These are phyloP conservation scores for Prunella strophiata DNA, from an alignment of 2,797 vertebrate species.

Conservation along the genomic window DNA sequence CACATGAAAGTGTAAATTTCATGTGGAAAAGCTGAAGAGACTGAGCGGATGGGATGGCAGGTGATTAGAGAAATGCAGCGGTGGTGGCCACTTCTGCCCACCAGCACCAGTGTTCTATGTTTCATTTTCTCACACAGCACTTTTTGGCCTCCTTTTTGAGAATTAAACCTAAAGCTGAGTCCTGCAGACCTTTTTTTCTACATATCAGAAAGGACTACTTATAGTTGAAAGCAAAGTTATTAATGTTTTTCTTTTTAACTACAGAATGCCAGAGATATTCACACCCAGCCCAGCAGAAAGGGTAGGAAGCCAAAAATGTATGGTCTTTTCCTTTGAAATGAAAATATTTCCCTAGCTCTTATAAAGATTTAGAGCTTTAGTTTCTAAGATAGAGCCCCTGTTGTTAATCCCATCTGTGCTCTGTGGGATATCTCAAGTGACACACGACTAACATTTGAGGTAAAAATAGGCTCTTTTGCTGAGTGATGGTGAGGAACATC, in stretches of 20 bases:
- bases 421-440: slow-evolving; percentile 37
- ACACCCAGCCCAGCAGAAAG: neutral
- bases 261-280: neutral
- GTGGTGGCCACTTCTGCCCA: neutral
- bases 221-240: neutral
- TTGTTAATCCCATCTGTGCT: slow-evolving; percentile 49
- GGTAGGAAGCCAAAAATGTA: neutral
- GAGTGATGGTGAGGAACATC: neutral
- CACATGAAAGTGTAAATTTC: neutral
- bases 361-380: neutral
- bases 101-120: neutral
- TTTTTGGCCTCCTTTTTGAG: neutral
- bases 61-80: neutral
- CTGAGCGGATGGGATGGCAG: neutral
- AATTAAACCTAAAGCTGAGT: neutral
- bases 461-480: slow-evolving; percentile 49
- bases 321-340: slow-evolving; percentile 4
- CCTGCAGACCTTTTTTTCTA: neutral
- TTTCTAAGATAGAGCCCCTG: slow-evolving; percentile 22
- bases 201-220: neutral
- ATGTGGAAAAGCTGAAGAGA: neutral
- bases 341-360: slow-evolving; percentile 25
- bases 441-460: slow-evolving; percentile 2
- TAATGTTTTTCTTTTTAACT: neutral
- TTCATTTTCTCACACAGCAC: neutral